Conservation (phyloP, 2,797 vertebrate species). For the Rhodeus uyekii region DNA sequence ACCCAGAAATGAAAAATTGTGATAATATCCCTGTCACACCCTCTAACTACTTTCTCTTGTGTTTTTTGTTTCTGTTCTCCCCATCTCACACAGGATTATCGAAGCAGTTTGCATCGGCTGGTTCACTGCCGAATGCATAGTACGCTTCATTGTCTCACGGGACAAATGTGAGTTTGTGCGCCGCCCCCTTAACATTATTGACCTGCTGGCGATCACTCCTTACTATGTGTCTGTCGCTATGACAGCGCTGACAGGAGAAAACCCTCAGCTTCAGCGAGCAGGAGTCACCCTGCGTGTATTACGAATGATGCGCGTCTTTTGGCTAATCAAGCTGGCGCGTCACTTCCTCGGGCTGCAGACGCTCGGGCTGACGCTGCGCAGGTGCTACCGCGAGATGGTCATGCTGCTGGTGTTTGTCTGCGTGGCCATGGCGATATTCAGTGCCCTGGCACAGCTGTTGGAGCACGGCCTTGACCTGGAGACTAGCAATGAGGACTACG, state of each 20-base stretch:
- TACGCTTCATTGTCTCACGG: constrained; percentile 95
- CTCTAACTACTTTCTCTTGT: constrained; percentile 5
- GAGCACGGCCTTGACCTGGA: constrained; percentile 95
- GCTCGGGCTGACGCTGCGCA: constrained; percentile 92
- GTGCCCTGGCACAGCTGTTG: constrained; percentile 95
- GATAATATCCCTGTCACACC: constrained; percentile 24
- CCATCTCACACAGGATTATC: constrained; percentile 84
- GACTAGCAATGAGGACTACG: constrained; percentile 89
- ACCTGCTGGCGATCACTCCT: constrained; percentile 95
- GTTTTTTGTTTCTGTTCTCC: constrained; percentile 20
- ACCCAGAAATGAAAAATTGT: background rate
- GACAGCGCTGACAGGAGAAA: constrained; percentile 90
- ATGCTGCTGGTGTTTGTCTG: constrained; percentile 98
- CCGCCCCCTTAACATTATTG: constrained; percentile 96
- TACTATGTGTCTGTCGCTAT: constrained; percentile 92
- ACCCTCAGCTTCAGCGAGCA: constrained; percentile 92
- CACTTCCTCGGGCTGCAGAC: constrained; percentile 99
- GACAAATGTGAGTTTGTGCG: constrained; percentile 97
- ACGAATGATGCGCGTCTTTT: constrained; percentile 99
- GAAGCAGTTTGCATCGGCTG: constrained; percentile 99
- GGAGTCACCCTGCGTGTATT: constrained; percentile 93
- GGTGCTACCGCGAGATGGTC: constrained; percentile 98
- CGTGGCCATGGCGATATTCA: constrained; percentile 99
- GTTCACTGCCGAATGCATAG: constrained; percentile 97
- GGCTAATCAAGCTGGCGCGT: constrained; percentile 98